phyloP scores from a whole-genome alignment of 2,888 invertebrate genomes.

The Hirudinaria manillensis region DNA sequence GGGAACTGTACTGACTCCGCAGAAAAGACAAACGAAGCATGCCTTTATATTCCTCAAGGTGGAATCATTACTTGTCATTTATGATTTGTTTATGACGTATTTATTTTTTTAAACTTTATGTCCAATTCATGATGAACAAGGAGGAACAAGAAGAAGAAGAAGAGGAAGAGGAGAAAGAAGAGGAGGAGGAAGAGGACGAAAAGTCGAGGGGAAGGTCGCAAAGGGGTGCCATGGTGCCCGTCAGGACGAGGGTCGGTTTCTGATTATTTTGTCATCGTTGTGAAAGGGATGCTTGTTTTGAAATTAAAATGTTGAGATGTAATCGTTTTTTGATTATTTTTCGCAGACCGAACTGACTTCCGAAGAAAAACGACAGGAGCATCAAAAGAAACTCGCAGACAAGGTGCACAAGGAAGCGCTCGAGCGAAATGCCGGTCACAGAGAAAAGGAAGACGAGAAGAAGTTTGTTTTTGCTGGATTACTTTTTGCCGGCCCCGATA shows the following conservation, averaged over 20 bases:
- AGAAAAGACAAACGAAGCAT: constrained; percentile 87
- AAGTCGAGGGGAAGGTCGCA: constrained; percentile 71
- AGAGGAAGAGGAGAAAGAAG: constrained; percentile 68
- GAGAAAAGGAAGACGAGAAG: constrained; percentile 42
- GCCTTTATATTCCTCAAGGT: constrained; percentile 84
- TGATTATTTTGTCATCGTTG: not conserved
- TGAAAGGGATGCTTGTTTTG: not conserved
- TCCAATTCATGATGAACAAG: constrained; percentile 23
- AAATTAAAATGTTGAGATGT: no score
- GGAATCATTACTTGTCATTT: not conserved
- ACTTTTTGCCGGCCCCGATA: not conserved
- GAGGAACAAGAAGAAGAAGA: constrained; percentile 56
- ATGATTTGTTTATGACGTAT: not conserved
- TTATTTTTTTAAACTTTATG: not conserved
- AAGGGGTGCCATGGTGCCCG: constrained; percentile 76
- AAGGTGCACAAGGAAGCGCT: constrained; percentile 86
- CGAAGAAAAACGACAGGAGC: constrained; percentile 92
- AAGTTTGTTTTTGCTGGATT: constrained; percentile 40
- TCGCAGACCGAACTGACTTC: constrained; percentile 78
- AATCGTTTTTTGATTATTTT: not conserved
- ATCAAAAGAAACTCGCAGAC: constrained; percentile 87
- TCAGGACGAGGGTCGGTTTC: constrained; percentile 68
- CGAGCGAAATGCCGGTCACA: constrained; percentile 64
- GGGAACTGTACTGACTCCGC: constrained; percentile 75
- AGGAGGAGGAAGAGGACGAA: constrained; percentile 48